Base-by-base conservation (phyloP, 2,797 vertebrate species). In the Pseudomugil gertrudae region DNA sequence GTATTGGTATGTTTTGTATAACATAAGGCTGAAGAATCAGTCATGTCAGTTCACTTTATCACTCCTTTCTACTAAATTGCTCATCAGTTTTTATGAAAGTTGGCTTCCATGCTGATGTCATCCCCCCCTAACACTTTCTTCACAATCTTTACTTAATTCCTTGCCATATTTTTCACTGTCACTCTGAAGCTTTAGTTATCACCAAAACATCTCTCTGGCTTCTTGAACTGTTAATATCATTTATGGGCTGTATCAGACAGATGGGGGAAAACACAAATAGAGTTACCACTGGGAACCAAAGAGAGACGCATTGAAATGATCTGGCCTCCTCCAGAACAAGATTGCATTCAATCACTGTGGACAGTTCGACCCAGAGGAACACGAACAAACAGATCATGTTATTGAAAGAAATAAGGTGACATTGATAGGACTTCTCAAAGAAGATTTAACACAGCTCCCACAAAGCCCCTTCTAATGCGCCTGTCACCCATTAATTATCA, bases 241-340 rank as follows among this genome's bases (percentile, higher is more conserved):
- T 90, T 82, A 88, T 38, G 36, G 72, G 72, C 73, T 66, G 54
- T 80, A 78, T 74, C 61, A 83, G 75, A 66, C 71, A 67, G 68
- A 74, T 72, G 53, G 69, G 71, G 73, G 79, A 66, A 56, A 53
- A 52, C 57, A 64, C 50, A 74, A 65, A 79, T 47, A 59, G 30
- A 69, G 61, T 72, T 76, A 84, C 82, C 76, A 38, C 33, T 55
- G 81, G 88, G 86, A 71, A 30, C 61, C 43, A 63, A 57, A 50
- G 81, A 83, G 68, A 87, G 85, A 82, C 74, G 76, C 83, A 84
- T 80, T 84, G 90, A 90, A 92, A 90, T 90, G 89, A 85, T 90
- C 67, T 80, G 89, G 82, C 86, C 89, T 89, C 81, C 84, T 84
- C 66, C 81, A 74, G 84, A 88, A 92, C 87, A 79, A 86, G 88